Base-by-base conservation (phyloP, 2,113 vertebrate species). In the Corythornis vintsioides region DNA sequence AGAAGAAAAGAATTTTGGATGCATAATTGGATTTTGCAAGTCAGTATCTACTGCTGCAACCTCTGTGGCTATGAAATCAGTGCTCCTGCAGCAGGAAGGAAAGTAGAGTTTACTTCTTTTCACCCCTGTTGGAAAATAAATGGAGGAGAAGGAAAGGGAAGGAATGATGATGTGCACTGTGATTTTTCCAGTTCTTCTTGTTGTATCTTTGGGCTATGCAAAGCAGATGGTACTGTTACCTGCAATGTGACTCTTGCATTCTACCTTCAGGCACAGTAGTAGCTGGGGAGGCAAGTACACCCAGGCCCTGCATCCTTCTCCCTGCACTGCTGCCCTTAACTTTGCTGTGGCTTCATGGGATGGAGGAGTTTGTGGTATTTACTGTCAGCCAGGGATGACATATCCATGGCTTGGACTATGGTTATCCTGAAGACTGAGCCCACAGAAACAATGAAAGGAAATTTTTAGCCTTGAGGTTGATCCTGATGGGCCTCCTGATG, bases 381-480 rank as follows among this genome's bases (percentile, higher is more conserved):
- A 72, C 63, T 70, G 53, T 50, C 59, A 88, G 48, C 29, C 50
- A 53, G 76, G 66, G 48, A 6, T 75, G 80, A 55, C 69, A 71
- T 6, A 52, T 79, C 40, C n/a, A 13, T 4, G 7, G 55, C 67
- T 59, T 6, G 1, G 57, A 40, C 26, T 73, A 57, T 9, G 67
- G 7, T 5, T 65, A 29, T 70, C n/a, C 45, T 38, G 11, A 1
- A 81, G 17, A 15, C 31, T 0, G 0, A 10, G 26, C 47, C 31
- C 6, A 7, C 14, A 47, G 64, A 42, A 83, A 25, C 7, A 48
- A 6, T 0, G 7, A 45, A 90, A 81, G 48, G 60, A 47, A 65
- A 3, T n/a, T 19, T 5, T 64, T 74, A 71, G 73, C 66, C 77
- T 64, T 2, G 2, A 63, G 66, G 74, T 29, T 0, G 0, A 17